Base-by-base conservation (phyloP, 2,797 vertebrate species). In the Lycodopsis pacificus region DNA sequence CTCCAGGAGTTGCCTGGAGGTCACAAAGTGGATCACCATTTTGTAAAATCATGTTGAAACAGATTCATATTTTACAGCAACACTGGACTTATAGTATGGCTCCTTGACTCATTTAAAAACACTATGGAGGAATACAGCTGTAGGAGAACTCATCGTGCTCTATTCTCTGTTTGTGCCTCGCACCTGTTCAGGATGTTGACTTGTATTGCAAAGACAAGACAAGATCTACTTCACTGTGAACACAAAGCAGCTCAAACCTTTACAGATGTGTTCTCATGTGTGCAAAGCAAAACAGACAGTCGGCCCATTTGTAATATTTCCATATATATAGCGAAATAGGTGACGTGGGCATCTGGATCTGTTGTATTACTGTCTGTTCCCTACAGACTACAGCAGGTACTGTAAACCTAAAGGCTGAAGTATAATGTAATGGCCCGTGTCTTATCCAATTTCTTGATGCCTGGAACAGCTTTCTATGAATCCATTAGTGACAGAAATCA, bases 1-100 rank as follows among this genome's bases (percentile, higher is more conserved):
- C 92, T 86, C 98, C 98, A 82, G 95, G 76, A 79, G 94, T 84
- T 48, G 97, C 98, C 98, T 99, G 81, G 27, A 92, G 88, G 34
- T 72, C 53, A 80, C 36, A 86, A 56, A 73, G 32, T 34, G 14
- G 51, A 64, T 58, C 2, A 49, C 22, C 2, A 3, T 54, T 59
- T 38, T 17, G 30, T 7, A 0, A 51, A 79, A 68, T 13, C 5
- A 69, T 10, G 48, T 38, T 42, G 27, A 49, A 38, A 81, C 59
- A 61, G 7, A 65, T 42, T 59, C 2, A 56, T 7, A 54, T 27
- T 62, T 72, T 32, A 63, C 6, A 62, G 51, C 56, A 78, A 32
- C 25, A 27, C 3, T 38, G 27, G 0, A 5, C 10, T 3, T 38
- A 27, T 3, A 32, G 9, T 8, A 5, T 8, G 19, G 8, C 17